Evolutionary conservation across 2,113 vertebrate genomes (phyloP), one percentile per base, ranked within the genome.

Genomic region (Strix uralensis): DNA sequence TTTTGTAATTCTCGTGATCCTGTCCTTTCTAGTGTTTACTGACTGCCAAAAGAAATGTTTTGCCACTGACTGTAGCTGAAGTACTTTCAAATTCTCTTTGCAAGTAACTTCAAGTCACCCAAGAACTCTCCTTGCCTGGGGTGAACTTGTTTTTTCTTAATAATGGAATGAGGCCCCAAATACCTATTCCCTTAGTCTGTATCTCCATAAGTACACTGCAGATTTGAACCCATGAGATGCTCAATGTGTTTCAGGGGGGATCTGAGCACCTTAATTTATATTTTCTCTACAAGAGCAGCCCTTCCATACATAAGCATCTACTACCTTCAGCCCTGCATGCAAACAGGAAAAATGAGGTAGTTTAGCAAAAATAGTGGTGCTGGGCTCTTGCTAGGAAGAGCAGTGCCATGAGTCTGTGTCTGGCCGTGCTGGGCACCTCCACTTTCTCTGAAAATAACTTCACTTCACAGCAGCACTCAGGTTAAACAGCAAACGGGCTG

Each of bases 31-130:
- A 40, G 36, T 46, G 16, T 86, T 92, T 84, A 59, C 34, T 78
- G 73, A 61, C 75, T 78, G 59, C 61, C 52, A 91, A 7, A 86
- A 54, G 81, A 91, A 80, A 80, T 91, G 19, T 93, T 90, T 88
- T 94, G 46, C 62, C 38, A 17, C 55, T 80, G 78, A 15, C 58
- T 91, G 42, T 55, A 78, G 78, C 63, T 87, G 83, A 85, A 87
- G 15, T 72, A 13, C 16, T 92, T 94, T 93, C 16, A 73, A 62
- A 84, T 95, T 92, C 54, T 85, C 67, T 85, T 90, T 96, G 66
- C 42, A 66, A 95, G 46, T 85, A 85, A 55, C 67, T 89, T 94
- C 36, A 70, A 82, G 74, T 95, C 91, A 88, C 67, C 51, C 55
- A 90, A 73, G 85, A 92, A 40, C 46, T 80, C 32, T 52, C 38